A percentile compares a stretch with the other conserved stretches of the same genome.
Conservation (phyloP, 2,797 vertebrate genomes). For the Crenuchus spilurus region DNA sequence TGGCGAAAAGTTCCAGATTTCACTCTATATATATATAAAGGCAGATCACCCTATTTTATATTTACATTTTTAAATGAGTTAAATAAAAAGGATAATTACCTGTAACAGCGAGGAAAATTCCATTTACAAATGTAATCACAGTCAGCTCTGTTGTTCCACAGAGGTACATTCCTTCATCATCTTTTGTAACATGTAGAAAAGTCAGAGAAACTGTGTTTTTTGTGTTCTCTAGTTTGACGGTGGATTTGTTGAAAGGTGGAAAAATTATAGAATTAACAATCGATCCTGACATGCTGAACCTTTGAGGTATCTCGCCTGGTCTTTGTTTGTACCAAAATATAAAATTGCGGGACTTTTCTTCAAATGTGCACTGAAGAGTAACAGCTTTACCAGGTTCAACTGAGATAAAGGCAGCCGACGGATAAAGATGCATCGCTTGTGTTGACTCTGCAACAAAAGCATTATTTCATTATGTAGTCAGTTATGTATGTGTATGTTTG, state of each 20-base stretch:
- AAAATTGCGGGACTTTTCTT: background rate
- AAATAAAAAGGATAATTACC: background rate
- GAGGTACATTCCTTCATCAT: slow-evolving; percentile 8
- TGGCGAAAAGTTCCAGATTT: too few relatives aligned
- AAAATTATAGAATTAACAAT: background rate
- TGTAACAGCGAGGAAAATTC: background rate
- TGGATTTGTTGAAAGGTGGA: background rate
- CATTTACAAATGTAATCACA: background rate
- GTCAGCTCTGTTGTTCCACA: background rate
- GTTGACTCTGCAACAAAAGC: background rate
- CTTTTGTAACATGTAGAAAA: background rate
- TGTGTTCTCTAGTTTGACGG: background rate
- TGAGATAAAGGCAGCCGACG: background rate
- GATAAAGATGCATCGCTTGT: background rate
- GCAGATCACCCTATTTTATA: too few relatives aligned
- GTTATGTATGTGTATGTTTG: too few relatives aligned
- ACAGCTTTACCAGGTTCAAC: background rate
- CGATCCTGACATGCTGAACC: background rate
- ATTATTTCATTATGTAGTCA: too few relatives aligned
- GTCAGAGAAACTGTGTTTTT: background rate
- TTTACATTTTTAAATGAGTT: background rate
- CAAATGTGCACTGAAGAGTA: background rate
- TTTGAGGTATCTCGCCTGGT: background rate
- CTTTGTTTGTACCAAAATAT: background rate
- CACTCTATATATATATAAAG: too few relatives aligned